A percentile compares a stretch with the other conserved stretches of the same genome.
Conservation (phyloP, 2,888 invertebrate genomes). For the Augochlorella aurata region DNA sequence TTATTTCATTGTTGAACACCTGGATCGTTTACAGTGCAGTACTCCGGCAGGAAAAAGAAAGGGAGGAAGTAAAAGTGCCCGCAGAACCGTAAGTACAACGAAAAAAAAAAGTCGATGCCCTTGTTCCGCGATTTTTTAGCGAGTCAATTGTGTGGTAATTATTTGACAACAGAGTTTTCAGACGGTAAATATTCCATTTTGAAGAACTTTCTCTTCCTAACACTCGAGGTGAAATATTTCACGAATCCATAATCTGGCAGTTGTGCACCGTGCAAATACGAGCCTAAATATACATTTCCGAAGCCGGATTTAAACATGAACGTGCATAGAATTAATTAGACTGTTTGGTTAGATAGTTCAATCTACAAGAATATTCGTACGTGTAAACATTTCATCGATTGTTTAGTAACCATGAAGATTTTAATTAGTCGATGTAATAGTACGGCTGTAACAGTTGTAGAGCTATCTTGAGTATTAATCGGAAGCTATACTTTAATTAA, state of each 20-base stretch:
- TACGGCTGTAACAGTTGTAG: no score
- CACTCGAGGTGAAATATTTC: not conserved
- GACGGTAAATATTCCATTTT: not conserved
- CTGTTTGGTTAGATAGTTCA: no score
- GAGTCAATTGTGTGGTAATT: slow-evolving; percentile 9
- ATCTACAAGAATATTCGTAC: no score
- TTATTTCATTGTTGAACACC: not conserved
- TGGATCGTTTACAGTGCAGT: not conserved
- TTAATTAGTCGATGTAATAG: no score
- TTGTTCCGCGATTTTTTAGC: slow-evolving; percentile 24
- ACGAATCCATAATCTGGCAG: not conserved
- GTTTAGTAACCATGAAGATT: no score
- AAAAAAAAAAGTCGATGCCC: not conserved
- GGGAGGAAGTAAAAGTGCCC: not conserved
- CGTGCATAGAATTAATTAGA: no score
- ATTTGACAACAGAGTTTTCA: not conserved
- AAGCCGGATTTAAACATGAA: not conserved
- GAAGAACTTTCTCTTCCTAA: not conserved
- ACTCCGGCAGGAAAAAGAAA: no score
- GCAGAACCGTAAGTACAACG: slow-evolving; percentile 35
- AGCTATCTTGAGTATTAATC: no score
- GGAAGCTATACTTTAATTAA: not conserved
- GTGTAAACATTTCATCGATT: no score
- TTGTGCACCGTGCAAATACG: no score
- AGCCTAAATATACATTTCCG: not conserved